Percentiles rank a stretch among this genome's conserved stretches.
Conservation (phyloP, 1,140 invertebrate genomes). For the Armadillidium nasatum region DNA sequence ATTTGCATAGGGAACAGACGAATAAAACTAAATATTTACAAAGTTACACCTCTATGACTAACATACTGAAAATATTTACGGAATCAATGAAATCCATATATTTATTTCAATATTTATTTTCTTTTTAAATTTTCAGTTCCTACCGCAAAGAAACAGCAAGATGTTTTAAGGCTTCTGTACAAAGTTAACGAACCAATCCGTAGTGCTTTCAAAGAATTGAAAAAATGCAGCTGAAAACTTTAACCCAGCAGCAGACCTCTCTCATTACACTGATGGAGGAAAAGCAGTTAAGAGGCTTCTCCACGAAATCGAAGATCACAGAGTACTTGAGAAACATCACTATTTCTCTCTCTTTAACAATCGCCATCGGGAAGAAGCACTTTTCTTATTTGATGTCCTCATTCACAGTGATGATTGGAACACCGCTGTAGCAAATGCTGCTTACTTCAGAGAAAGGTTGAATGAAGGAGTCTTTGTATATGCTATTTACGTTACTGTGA, state of each 20-base stretch:
- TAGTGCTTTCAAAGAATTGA: not conserved
- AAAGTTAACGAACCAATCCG: not conserved
- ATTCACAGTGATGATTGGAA: constrained; percentile 29
- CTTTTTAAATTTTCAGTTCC: too few relatives aligned
- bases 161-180: not conserved
- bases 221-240: not conserved
- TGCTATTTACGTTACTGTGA: constrained; percentile 39
- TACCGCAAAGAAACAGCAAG: not conserved
- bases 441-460: constrained; percentile 39
- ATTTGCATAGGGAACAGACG: too few relatives aligned
- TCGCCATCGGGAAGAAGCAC: not conserved
- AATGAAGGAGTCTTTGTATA: constrained; percentile 47
- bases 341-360: constrained; percentile 17
- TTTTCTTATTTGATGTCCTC: not conserved
- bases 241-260: not conserved
- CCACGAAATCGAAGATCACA: not conserved
- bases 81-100: too few relatives aligned
- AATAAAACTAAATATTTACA: too few relatives aligned
- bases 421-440: constrained; percentile 27
- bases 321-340: not conserved
- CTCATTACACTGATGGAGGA: constrained; percentile 2
- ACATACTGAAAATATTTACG: too few relatives aligned
- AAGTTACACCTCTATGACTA: too few relatives aligned
- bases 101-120: too few relatives aligned
- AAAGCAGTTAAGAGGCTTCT: not conserved